phyloP scores from a whole-genome alignment of 2,113 vertebrate species.

The Myrmecophaga tridactyla region DNA sequence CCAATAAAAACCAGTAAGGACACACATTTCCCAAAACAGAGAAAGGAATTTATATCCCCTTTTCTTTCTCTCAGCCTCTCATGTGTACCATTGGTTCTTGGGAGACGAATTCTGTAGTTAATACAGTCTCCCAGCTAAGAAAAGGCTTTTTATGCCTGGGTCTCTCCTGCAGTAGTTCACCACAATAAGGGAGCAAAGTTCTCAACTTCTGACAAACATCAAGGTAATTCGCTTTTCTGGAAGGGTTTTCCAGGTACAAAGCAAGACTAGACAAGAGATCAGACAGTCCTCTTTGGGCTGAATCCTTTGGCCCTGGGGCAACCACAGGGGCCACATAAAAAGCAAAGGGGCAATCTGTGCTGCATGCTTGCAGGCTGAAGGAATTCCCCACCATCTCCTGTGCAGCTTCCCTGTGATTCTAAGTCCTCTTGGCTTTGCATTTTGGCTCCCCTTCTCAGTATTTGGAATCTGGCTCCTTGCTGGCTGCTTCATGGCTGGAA shows the following conservation, averaged over 20 bases:
- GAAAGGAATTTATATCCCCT: not conserved
- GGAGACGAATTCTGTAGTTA: conserved; percentile 10
- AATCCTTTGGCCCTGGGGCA: not conserved
- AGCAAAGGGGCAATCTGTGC: not conserved
- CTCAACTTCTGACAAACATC: not conserved
- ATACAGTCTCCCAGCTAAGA: not conserved
- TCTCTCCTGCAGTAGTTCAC: not conserved
- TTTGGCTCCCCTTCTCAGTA: not conserved
- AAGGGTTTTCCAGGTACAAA: not conserved
- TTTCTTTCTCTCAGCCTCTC: not conserved
- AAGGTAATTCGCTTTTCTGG: not conserved
- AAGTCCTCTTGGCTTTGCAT: not conserved
- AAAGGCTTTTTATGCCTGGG: not conserved
- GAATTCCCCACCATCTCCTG: not conserved
- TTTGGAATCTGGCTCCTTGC: not conserved
- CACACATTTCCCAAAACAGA: not conserved
- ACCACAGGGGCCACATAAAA: not conserved
- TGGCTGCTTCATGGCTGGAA: not conserved
- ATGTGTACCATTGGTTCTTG: conserved; percentile 23
- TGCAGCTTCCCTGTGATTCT: not conserved
- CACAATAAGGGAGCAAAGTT: not conserved
- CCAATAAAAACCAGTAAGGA: not conserved
- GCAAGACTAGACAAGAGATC: not conserved
- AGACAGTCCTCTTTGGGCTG: not conserved
- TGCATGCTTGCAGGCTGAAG: not conserved